Evolutionary conservation across 2,888 invertebrate genomes (phyloP).

Genomic region (Pherbina coryleti): DNA sequence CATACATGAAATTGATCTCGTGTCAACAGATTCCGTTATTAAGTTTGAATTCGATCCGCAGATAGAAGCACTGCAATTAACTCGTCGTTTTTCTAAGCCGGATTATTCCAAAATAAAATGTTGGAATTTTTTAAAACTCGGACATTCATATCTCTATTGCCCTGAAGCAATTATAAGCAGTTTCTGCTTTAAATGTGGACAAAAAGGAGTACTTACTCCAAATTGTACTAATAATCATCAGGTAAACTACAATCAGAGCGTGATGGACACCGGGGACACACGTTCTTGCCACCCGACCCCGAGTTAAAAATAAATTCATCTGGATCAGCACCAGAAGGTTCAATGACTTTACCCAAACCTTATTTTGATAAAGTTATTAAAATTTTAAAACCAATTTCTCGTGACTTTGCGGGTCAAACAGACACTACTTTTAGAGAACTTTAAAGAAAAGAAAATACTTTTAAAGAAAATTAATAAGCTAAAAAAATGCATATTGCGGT

Average conservation of each 20-base stretch:
- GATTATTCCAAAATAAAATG: slow-evolving; percentile 21
- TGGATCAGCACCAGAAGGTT: background rate
- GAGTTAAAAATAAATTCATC: background rate
- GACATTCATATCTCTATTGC: slow-evolving; percentile 22
- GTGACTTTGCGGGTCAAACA: background rate
- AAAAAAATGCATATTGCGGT: background rate
- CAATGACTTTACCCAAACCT: background rate
- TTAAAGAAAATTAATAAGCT: background rate
- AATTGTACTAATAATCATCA: slow-evolving; percentile 10
- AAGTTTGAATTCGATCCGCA: background rate
- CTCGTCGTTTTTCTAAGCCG: background rate
- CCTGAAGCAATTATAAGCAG: background rate
- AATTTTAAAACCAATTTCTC: background rate
- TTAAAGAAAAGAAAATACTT: too few species aligned
- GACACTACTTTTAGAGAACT: background rate
- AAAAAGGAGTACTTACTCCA: slow-evolving; percentile 18
- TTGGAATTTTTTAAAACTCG: slow-evolving; percentile 1
- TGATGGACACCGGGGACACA: slow-evolving; percentile 11
- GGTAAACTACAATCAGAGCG: slow-evolving; percentile 17
- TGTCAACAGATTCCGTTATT: background rate
- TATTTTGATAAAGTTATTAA: background rate
- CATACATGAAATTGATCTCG: background rate
- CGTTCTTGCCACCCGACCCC: background rate
- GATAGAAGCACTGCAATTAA: background rate
- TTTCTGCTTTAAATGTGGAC: slow-evolving; percentile 21